Base-by-base conservation (phyloP, 2,888 invertebrate genomes). In the Lamellibrachia columna region DNA sequence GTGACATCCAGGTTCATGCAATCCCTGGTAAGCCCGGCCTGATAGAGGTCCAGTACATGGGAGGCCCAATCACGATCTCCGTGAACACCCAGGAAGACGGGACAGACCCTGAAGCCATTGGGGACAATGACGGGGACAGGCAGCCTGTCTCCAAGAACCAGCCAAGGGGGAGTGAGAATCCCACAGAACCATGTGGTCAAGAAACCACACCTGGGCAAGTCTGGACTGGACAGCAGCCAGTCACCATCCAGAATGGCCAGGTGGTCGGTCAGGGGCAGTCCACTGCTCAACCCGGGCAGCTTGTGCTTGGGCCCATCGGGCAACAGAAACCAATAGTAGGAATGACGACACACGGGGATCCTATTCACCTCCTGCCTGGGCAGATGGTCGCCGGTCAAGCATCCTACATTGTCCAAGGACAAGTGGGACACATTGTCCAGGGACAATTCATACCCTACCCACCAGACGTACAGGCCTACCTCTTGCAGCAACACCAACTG, bases 61-160 rank as follows among this genome's bases (percentile, higher is more conserved):
- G 94, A 8, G 94, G 94, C 7, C 94, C 94, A 7, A 94, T 94
- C 90, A 94, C 94, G 2, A 94, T 94, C n/a, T 92, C 94, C 3
- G 92, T 94, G 28, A 92, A 93, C 53, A 91, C 90, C 90, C 92
- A 92, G 7, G 58, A 92, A 53, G 92, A 93, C 52, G 22, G 7
- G 75, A 15, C 53, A 91, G 92, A 75, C 15, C 75, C 22, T 1
- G 75, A 6, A 22, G 11, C 60, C 15, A 15, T 11, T 11, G 22
- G n/a, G 22, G 75, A 75, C 22, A 22, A 22, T 3, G 75, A 75
- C 15, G 75, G 75, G 75, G 75, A 75, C 22, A 53, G 91, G 7
- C 11, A n/a, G 53, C 52, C 52, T 22, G 53, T 52, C 11, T 91
- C 91, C 52, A 52, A 11, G 91, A 15, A 91, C n/a, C 91, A 91